phyloP scores from a whole-genome alignment of 2,797 vertebrate species.

The Lindbergichthys nudifrons region DNA sequence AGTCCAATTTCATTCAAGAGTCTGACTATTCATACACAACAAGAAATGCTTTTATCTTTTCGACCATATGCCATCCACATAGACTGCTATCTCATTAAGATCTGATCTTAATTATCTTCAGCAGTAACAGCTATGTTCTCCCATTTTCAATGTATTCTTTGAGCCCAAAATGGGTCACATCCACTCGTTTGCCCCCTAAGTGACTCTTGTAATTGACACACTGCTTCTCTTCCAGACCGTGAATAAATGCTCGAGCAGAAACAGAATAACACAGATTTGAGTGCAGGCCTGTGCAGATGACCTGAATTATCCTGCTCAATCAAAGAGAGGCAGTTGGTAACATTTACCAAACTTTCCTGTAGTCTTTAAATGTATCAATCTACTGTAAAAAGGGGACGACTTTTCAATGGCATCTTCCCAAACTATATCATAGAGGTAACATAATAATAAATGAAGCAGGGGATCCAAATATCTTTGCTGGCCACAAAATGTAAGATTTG shows the following conservation, averaged over 20 bases:
- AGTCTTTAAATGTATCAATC: slow-evolving; percentile 21
- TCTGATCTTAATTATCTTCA: slow-evolving; percentile 55
- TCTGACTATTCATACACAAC: slow-evolving; percentile 54
- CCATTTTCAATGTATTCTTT: slow-evolving; percentile 15
- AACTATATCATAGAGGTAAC: slow-evolving; percentile 3
- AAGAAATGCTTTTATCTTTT: slow-evolving; percentile 52
- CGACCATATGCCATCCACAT: slow-evolving; percentile 42
- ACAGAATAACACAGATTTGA: slow-evolving; percentile 17
- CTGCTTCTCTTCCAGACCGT: slow-evolving; percentile 3
- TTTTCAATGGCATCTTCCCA: slow-evolving; percentile 5
- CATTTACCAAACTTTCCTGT: background rate
- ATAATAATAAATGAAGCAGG: background rate
- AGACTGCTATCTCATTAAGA: slow-evolving; percentile 41
- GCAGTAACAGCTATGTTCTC: slow-evolving; percentile 28
- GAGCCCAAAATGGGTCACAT: slow-evolving; percentile 23
- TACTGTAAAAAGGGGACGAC: too few species aligned
- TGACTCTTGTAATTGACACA: slow-evolving; percentile 38
- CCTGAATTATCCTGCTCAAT: slow-evolving; percentile 34
- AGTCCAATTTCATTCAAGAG: slow-evolving; percentile 49
- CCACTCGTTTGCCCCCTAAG: background rate
- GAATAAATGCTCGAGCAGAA: slow-evolving; percentile 3
- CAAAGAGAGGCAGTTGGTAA: slow-evolving; percentile 25
- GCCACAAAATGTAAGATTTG: background rate
- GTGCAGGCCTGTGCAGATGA: slow-evolving; percentile 9
- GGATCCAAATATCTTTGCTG: background rate